phyloP scores from a whole-genome alignment of 2,113 vertebrate genomes.

The Mustelus asterias region DNA sequence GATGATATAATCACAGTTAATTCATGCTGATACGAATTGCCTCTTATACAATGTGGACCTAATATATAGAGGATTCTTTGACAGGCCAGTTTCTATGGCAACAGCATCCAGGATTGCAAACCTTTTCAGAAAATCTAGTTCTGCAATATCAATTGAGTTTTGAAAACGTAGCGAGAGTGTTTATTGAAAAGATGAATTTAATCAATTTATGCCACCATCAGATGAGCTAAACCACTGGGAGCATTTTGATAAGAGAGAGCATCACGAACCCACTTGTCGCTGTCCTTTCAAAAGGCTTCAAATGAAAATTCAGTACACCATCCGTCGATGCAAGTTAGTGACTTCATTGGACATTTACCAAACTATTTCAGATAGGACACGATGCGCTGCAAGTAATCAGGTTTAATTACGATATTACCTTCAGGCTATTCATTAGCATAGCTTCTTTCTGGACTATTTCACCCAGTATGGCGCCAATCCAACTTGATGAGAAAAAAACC shows the following conservation, averaged over 20 bases:
- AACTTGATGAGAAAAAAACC: background rate
- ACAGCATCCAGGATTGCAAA: background rate
- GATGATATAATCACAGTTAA: background rate
- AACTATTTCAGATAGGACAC: background rate
- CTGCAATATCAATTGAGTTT: background rate
- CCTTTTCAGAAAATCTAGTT: background rate
- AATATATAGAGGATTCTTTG: background rate
- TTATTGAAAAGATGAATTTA: background rate
- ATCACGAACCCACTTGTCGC: background rate
- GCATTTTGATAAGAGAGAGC: background rate
- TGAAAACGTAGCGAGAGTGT: background rate
- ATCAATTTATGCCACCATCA: background rate
- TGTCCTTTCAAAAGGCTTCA: background rate
- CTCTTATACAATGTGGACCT: background rate
- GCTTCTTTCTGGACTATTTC: background rate
- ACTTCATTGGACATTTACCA: slow-evolving; percentile 16
- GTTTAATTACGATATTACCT: background rate
- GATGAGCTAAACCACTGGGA: background rate
- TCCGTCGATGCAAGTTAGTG: background rate
- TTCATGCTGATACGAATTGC: background rate
- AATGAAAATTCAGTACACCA: background rate
- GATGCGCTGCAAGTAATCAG: background rate
- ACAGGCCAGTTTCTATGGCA: background rate
- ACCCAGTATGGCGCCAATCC: background rate
- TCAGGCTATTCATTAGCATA: slow-evolving; percentile 3